These are phyloP conservation scores for Phalacrocorax aristotelis DNA, from an alignment of 2,113 vertebrate species.

Conservation along the genomic window DNA sequence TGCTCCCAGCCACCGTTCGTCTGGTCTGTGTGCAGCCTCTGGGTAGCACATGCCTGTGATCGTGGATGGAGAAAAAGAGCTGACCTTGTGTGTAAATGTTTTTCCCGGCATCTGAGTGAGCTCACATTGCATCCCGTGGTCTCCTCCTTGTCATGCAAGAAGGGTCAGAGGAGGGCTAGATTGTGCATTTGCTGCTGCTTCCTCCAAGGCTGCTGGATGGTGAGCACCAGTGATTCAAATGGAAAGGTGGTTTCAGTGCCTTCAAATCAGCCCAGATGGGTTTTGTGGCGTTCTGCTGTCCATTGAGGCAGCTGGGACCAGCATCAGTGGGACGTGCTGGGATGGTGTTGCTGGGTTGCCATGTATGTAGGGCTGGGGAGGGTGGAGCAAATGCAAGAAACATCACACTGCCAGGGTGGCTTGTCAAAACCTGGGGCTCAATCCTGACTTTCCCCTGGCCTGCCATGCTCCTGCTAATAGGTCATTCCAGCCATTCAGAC, in stretches of 20 bases:
- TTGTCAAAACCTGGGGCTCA: not conserved
- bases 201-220: not conserved
- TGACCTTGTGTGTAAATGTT: not conserved
- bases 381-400: not conserved
- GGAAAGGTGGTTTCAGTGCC: not conserved
- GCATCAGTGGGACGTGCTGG: not conserved
- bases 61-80: not conserved
- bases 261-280: not conserved
- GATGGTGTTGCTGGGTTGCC: not conserved
- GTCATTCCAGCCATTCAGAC: not conserved
- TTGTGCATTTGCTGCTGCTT: not conserved
- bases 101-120: not conserved
- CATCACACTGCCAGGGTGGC: rapidly evolving
- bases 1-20: rapidly evolving
- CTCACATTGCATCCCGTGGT: not conserved
- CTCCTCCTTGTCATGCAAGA: not conserved
- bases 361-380: not conserved
- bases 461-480: not conserved
- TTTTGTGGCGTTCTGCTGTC: not conserved
- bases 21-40: not conserved
- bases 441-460: not conserved
- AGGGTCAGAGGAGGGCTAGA: not conserved
- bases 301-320: not conserved
- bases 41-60: not conserved
- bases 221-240: not conserved